Evolutionary conservation across 35 echinoderm and acorn worm genomes (phyloP).

Genomic region (Stichopus chloronotus): DNA sequence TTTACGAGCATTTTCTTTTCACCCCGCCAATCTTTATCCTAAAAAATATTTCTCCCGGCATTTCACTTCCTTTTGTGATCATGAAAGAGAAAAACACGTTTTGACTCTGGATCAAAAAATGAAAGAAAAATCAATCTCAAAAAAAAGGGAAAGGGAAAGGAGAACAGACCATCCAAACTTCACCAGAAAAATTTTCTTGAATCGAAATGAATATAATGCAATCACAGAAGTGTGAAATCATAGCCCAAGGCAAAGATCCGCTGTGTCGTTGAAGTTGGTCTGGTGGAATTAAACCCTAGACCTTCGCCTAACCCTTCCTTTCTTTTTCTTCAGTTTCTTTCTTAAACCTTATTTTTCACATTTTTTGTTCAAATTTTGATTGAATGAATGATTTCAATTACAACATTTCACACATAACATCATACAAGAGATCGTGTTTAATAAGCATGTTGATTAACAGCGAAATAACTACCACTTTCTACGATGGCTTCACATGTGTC

Average conservation of each 20-base stretch:
- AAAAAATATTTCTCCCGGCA: neutral
- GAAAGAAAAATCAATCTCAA: neutral
- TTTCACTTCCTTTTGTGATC: conserved; percentile 8
- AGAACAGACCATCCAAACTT: neutral
- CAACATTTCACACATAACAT: neutral
- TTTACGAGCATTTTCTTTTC: neutral
- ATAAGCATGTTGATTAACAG: too few relatives aligned
- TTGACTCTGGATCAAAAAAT: neutral
- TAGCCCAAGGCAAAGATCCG: conserved; percentile 6
- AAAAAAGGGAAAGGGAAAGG: neutral
- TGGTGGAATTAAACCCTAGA: conserved; percentile 34
- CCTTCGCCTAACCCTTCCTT: neutral
- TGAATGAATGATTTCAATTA: neutral
- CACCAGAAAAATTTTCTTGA: neutral
- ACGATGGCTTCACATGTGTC: too few relatives aligned
- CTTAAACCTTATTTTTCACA: neutral
- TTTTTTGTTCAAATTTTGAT: too few relatives aligned
- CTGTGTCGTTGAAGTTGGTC: conserved; percentile 9
- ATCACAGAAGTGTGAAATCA: conserved; percentile 40
- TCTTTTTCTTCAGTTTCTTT: neutral
- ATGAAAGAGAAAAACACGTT: neutral
- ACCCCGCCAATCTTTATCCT: neutral
- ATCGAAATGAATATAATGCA: conserved; percentile 50
- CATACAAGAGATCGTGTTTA: neutral
- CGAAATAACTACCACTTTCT: too few relatives aligned